Base-by-base conservation (phyloP, 1,140 invertebrate genomes). In the Lepidurus couesii region DNA sequence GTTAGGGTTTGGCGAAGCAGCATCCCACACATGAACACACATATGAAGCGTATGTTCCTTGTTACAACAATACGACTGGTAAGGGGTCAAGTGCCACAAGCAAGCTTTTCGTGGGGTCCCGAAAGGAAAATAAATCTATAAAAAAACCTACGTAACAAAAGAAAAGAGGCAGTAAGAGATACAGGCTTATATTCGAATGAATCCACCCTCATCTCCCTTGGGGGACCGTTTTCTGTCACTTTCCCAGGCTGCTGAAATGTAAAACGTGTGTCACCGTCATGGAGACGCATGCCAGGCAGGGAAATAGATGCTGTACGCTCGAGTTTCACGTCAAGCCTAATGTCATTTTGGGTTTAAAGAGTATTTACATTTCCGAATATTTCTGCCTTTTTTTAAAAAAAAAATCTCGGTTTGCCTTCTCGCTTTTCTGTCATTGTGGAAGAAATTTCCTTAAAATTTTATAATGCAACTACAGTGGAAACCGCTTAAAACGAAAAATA, bases 31-130 rank as follows among this genome's bases (percentile, higher is more conserved):
- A 65, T 65, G 53, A 21, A 65, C 53, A 65, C 21, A 65, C 34
- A 34, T 34, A 34, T 34, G 34, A 34, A 34, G 34, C 34, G 34
- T 34, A 34, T 21, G 53, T 9, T 65, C 53, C 16, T 65, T 13
- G 53, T 65, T n/a, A 65, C 13, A 65, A 65, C 53, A 65, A 65
- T 65, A 65, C 9, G 53, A 65, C 53, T 65, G 53, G 53, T 65
- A 21, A 34, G 53, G 53, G 53, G 53, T 65, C 53, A 65, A 65
- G 53, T 65, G 53, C 53, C 53, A 65, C 53, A 65, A 65, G 53
- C 53, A 65, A 65, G 13, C 1, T 65, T 65, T 9, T 7, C n/a
- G 53, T 13, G 16, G 21, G 53, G 53, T 13, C 21, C 53, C 53
- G 53, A 65, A 65, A 65, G 13, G 53, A 65, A 65, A 65, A 65